Conservation (phyloP, 2,113 vertebrate species). For the Leptobrachium ailaonicum region DNA sequence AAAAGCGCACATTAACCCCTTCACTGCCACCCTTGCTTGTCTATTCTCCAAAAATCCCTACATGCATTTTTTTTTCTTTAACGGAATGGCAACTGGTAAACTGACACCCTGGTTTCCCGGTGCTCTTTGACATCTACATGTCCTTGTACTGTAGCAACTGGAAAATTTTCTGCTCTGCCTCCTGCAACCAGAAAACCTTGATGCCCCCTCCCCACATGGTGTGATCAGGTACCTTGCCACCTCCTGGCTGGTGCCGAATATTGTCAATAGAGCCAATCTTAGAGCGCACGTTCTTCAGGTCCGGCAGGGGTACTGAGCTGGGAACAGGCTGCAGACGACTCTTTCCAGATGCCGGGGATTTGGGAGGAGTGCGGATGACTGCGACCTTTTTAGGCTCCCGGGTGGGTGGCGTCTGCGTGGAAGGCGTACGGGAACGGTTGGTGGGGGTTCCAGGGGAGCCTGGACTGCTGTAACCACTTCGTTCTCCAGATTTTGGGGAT, state of each 20-base stretch:
- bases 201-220: not conserved
- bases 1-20: not conserved
- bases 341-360: conserved; percentile 90
- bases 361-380: conserved; percentile 90
- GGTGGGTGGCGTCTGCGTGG: conserved; percentile 77
- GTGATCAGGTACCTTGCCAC: conserved; percentile 79
- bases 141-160: not conserved
- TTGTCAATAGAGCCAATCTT: conserved; percentile 96
- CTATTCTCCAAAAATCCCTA: not conserved
- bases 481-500: conserved; percentile 77
- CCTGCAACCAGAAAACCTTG: not conserved
- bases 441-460: conserved; percentile 87
- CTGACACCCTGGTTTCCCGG: not conserved
- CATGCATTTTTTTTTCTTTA: not conserved
- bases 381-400: conserved; percentile 93
- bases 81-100: no score
- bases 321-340: conserved; percentile 71
- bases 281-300: conserved; percentile 88
- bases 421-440: conserved; percentile 80
- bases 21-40: not conserved
- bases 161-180: not conserved
- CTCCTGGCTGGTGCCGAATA: conserved; percentile 93
- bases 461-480: conserved; percentile 92
- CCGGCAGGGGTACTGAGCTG: conserved; percentile 80
- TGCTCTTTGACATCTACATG: not conserved